Base-by-base conservation (phyloP, 2,888 invertebrate genomes). In the Folsomia candida region DNA sequence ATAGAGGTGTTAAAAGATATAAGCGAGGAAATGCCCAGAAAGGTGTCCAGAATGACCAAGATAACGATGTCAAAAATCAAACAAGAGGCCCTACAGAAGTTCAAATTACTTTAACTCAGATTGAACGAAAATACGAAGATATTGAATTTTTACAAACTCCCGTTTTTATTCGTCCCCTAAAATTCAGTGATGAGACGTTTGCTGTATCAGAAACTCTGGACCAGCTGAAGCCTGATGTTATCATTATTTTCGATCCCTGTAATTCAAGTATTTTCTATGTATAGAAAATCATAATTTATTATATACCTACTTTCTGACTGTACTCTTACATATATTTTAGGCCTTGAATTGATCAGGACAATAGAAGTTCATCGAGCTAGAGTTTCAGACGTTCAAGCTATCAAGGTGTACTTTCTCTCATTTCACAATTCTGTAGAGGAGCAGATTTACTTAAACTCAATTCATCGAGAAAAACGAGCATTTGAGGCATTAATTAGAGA, bases 401-500 rank as follows among this genome's bases (percentile, higher is more conserved):
- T 90, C 3, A 89, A 89, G 81, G 90, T 98, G 9, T 98, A 93
- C 83, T 94, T 97, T 81, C 83, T 99, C 63, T 88, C 97, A 77
- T 95, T 97, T 82, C 89, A 90, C 11, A 91, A 91, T 73, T 97
- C 98, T 6, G 93, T 95, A 0, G 99, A 99, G 84, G 99, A 99
- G 83, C 98, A 99, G 84, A 89, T 93, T 1, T 99, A 97, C 84
- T 86, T 99, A 47, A 95, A 96, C 0, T 88, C 91, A 0, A 85
- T 99, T 69, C 87, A 94, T 76, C 87, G 92, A 74, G 99, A 99
- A 84, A 98, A 97, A 82, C 90, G 92, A 81, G 93, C 97, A 0
- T 98, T 99, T 83, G 97, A 98, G 82, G 86, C 88, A 79, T 86
- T 99, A 54, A 97, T 99, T 79, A 89, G 90, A 82, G 91, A 94